Base-by-base conservation (phyloP, 2,888 invertebrate species). In the Temnothorax unifasciatus region DNA sequence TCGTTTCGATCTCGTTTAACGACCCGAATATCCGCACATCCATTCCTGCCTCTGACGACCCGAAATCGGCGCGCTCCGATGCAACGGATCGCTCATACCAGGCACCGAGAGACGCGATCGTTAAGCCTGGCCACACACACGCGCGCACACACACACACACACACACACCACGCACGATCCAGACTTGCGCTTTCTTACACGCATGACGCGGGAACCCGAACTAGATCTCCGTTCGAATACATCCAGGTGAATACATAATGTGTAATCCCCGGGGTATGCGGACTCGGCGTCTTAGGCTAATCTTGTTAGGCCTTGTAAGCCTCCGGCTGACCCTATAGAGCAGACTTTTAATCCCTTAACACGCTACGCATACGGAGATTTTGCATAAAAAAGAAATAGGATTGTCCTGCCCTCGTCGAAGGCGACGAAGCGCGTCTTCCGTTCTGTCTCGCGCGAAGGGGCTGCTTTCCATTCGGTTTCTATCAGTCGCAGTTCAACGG, bases 191-290 rank as follows among this genome's bases (percentile, higher is more conserved):
- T 73, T 68, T 73, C 79, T 81, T 81, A 47, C 47, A 59, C 34
- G 73, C 59, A 73, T 38, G 57, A 47, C 79, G 73, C 29, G 83
- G 85, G 85, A 86, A 88, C 88, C 87, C 92, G 88, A 93, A 91
- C 91, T 93, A 92, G 92, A 93, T 93, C 93, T 92, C 89, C 90
- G 88, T 92, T 92, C 91, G 92, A 93, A 92, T 92, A 92, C 90
- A 93, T 92, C 93, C 93, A 93, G 93, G 94, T 93, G 94, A 94
- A 94, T 94, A 93, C 94, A 94, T 94, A 94, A 94, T 94, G 92
- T 93, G 93, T 94, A 95, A 95, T 94, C 94, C 94, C 93, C 92
- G 90, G 92, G 91, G 93, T 94, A 94, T 94, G 94, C 93, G 93
- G 93, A 93, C 92, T 92, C 92, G 93, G 91, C 93, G 93, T 93